A percentile compares a stretch with the other conserved stretches of the same genome.
Evolutionary conservation across 1,140 invertebrate species (phyloP).

Genomic region (Triops longicaudatus): DNA sequence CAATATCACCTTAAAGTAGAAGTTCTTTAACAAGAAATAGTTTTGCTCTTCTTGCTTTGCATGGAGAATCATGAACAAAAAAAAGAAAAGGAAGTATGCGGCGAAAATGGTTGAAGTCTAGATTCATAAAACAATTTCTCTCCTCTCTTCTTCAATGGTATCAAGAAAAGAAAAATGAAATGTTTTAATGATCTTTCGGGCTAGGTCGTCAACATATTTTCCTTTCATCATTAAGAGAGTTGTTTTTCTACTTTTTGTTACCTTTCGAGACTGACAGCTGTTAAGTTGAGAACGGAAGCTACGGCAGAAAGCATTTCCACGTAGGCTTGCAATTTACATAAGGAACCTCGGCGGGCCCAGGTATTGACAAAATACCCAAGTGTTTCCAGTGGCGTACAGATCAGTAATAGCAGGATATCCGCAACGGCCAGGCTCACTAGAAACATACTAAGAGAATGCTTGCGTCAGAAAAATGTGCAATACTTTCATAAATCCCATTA

Average conservation of each 20-base stretch:
- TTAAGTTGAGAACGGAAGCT: slow-evolving; percentile 35
- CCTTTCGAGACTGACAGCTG: slow-evolving; percentile 35
- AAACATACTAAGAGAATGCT: slow-evolving; percentile 32
- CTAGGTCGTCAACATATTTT: not conserved
- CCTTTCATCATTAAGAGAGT: not conserved
- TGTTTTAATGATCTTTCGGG: not conserved
- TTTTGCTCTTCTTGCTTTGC: too few relatives aligned
- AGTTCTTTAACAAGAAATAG: too few relatives aligned
- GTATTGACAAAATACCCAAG: slow-evolving; percentile 36
- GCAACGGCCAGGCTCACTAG: slow-evolving; percentile 37
- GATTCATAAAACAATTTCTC: too few relatives aligned
- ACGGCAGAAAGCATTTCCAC: slow-evolving; percentile 34
- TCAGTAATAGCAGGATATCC: slow-evolving; percentile 36
- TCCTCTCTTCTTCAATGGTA: too few relatives aligned
- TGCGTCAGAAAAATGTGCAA: too few relatives aligned
- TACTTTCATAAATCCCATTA: too few relatives aligned
- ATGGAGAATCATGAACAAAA: too few relatives aligned
- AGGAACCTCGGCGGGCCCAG: slow-evolving; percentile 32
- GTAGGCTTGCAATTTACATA: slow-evolving; percentile 35
- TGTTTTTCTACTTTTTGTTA: slow-evolving; percentile 20
- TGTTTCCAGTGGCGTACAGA: slow-evolving; percentile 37
- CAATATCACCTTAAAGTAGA: too few relatives aligned
- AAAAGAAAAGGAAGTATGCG: not conserved
- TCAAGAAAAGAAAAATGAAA: not conserved
- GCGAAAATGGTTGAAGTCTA: too few relatives aligned